phyloP scores from a whole-genome alignment of 1,140 invertebrate species.

The Physella acuta region DNA sequence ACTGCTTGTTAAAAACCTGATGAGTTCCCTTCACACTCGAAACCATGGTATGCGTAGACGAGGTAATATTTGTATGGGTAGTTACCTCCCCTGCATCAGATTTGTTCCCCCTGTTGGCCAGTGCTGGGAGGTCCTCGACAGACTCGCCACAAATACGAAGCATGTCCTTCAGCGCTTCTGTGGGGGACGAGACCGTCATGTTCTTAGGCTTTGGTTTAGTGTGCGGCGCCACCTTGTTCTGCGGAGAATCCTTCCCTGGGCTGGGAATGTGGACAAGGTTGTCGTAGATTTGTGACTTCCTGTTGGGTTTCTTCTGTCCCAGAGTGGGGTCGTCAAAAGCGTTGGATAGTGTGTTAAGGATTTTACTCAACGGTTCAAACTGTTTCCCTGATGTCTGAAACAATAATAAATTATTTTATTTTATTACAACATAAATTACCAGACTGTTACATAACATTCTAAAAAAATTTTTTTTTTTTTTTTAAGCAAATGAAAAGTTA shows the following conservation, averaged over 20 bases:
- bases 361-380: conserved; percentile 60
- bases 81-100: conserved; percentile 1
- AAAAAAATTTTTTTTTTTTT: no score
- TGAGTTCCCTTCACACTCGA: background rate
- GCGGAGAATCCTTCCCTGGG: conserved; percentile 3
- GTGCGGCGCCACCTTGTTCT: background rate
- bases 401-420: no score
- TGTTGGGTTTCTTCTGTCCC: conserved; percentile 34
- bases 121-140: conserved; percentile 35
- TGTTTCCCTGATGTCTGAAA: conserved; percentile 51
- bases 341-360: conserved; percentile 64
- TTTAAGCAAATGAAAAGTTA: no score
- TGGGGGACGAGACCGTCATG: conserved; percentile 34
- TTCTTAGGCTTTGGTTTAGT: background rate
- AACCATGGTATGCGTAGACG: background rate
- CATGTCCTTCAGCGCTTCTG: conserved; percentile 43
- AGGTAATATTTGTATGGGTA: background rate
- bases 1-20: background rate
- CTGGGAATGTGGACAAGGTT: conserved; percentile 36
- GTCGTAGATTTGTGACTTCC: conserved; percentile 51
- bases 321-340: conserved; percentile 60
- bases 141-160: conserved; percentile 42
- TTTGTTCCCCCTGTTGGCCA: conserved; percentile 15
- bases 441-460: no score
- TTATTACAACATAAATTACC: no score